phyloP scores from a whole-genome alignment of 2,888 invertebrate species.

The Melieria picta region DNA sequence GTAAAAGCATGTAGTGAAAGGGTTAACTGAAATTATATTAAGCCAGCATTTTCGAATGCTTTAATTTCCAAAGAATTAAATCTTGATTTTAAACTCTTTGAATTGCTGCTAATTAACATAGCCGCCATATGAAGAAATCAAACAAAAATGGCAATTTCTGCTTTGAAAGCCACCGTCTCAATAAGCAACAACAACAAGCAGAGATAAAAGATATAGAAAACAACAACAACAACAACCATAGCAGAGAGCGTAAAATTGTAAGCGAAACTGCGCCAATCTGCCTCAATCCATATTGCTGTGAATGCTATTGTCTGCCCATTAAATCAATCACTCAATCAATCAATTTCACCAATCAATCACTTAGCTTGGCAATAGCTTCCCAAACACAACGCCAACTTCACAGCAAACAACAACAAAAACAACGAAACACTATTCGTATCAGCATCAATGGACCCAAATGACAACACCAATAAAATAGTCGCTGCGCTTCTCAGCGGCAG shows the following conservation, averaged over 20 bases:
- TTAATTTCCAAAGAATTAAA: background rate
- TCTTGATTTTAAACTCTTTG: background rate
- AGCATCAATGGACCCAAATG: constrained; percentile 4
- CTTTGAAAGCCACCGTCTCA: background rate
- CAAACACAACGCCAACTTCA: constrained; percentile 13
- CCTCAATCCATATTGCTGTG: constrained; percentile 34
- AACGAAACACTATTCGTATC: background rate
- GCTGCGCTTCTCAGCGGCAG: too few species aligned
- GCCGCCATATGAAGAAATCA: constrained; percentile 4
- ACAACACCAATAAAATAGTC: constrained; percentile 4
- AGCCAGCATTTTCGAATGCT: background rate
- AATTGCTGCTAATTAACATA: constrained; percentile 19
- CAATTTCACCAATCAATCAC: constrained; percentile 49
- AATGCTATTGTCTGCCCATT: constrained; percentile 55
- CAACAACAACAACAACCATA: too few species aligned
- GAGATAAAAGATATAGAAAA: background rate
- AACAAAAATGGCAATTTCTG: constrained; percentile 10
- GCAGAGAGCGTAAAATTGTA: background rate
- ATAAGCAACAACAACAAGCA: constrained; percentile 16
- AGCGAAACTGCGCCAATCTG: background rate
- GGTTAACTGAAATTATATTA: background rate
- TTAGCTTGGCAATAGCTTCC: constrained; percentile 24
- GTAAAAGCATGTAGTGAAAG: background rate
- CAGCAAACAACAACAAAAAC: constrained; percentile 9
- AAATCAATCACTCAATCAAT: constrained; percentile 62